phyloP scores from a whole-genome alignment of 2,113 vertebrate genomes.

The Mormyrus iriodes region DNA sequence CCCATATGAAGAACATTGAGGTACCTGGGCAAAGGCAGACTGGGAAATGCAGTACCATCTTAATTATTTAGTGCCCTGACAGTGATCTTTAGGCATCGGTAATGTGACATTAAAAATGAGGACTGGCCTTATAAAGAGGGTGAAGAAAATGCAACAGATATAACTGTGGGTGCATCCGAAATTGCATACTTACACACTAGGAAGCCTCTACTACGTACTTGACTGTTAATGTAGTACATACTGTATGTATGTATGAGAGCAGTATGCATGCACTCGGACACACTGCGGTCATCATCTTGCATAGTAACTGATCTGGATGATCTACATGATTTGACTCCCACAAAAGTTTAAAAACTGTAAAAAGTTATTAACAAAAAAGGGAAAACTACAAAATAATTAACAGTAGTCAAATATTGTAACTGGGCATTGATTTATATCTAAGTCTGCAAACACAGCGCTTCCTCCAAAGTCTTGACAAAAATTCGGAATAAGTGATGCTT shows the following conservation, averaged over 20 bases:
- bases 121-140: background rate
- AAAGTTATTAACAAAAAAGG: too few species aligned
- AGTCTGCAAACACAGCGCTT: background rate
- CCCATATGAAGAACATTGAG: background rate
- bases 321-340: too few species aligned
- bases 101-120: background rate
- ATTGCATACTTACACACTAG: too few species aligned
- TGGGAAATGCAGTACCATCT: background rate
- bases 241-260: too few species aligned
- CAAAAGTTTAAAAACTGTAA: too few species aligned
- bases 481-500: background rate
- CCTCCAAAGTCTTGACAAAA: background rate
- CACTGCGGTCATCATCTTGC: too few species aligned
- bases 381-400: too few species aligned
- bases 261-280: too few species aligned
- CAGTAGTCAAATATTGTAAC: too few species aligned
- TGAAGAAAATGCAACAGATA: background rate
- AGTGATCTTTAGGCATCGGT: background rate
- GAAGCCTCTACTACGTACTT: too few species aligned
- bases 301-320: too few species aligned
- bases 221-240: too few species aligned
- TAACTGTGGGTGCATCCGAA: background rate
- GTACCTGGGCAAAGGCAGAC: background rate
- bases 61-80: background rate
- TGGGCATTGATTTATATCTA: background rate